These are phyloP conservation scores for Esox lucius DNA, from an alignment of 2,797 vertebrate species.

Conservation along the genomic window DNA sequence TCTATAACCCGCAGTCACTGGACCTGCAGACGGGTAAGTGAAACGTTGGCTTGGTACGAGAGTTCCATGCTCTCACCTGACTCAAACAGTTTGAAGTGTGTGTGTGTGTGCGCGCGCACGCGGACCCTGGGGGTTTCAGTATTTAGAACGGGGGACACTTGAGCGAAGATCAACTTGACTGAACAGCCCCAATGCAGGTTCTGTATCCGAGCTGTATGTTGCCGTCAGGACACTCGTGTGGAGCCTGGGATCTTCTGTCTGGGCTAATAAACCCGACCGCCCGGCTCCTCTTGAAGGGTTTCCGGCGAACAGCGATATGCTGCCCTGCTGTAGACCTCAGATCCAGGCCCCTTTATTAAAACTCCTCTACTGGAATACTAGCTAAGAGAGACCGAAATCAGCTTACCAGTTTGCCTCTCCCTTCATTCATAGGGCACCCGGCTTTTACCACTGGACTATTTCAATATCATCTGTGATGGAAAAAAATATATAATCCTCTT, in stretches of 20 bases:
- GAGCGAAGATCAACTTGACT: no score
- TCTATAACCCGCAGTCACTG: slow-evolving; percentile 66
- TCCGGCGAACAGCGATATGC: slow-evolving; percentile 10
- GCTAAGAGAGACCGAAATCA: slow-evolving; percentile 58
- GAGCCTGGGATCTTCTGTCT: background rate
- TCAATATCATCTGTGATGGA: slow-evolving; percentile 59
- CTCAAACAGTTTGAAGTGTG: no score
- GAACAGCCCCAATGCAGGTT: no score
- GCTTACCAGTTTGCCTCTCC: slow-evolving; percentile 63
- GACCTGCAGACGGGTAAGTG: background rate
- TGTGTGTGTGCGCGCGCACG: no score
- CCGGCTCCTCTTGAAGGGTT: no score
- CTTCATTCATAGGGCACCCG: slow-evolving; percentile 48
- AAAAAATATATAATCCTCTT: slow-evolving; percentile 57
- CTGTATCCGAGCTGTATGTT: background rate
- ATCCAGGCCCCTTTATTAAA: slow-evolving; percentile 33
- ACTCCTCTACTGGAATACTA: slow-evolving; percentile 32
- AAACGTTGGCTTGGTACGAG: no score
- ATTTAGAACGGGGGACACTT: no score
- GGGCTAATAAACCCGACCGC: no score
- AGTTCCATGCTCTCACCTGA: no score
- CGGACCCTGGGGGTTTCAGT: no score
- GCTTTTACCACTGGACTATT: slow-evolving; percentile 55
- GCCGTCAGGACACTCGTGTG: background rate
- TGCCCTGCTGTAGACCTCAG: slow-evolving; percentile 30